Evolutionary conservation across 2,797 vertebrate species (phyloP).

Genomic region (Hydrolagus colliei): DNA sequence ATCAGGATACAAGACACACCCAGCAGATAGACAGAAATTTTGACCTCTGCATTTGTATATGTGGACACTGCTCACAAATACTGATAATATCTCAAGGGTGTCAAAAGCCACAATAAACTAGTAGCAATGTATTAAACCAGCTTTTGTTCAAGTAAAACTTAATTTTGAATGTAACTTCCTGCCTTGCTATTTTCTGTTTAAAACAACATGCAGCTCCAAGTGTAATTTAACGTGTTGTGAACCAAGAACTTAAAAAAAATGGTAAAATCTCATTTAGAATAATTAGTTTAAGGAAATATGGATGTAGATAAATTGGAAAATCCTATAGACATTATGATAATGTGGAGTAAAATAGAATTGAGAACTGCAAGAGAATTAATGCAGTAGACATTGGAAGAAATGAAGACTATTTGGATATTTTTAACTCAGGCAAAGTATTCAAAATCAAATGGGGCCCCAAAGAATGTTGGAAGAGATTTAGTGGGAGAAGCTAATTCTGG

Average conservation of each 20-base stretch:
- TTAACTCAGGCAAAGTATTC: neutral
- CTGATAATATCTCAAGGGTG: conserved; percentile 23
- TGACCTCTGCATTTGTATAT: neutral
- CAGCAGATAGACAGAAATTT: conserved; percentile 3
- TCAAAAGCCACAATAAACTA: conserved; percentile 25
- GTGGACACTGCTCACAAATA: conserved; percentile 14
- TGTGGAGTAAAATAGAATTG: neutral
- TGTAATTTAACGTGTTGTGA: neutral
- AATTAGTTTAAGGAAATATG: neutral
- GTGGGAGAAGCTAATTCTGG: neutral
- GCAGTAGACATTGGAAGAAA: neutral
- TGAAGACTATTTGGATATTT: neutral
- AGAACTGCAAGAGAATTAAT: neutral
- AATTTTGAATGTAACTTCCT: conserved; percentile 20
- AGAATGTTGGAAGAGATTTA: neutral
- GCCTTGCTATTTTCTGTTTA: neutral
- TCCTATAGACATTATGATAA: neutral
- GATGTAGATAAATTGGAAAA: neutral
- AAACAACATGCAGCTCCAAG: neutral
- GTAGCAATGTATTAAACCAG: neutral
- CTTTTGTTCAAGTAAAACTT: neutral
- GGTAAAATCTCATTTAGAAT: neutral
- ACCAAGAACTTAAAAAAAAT: neutral
- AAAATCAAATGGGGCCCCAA: neutral
- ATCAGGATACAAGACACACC: conserved; percentile 11